phyloP scores from a whole-genome alignment of 1,140 invertebrate genomes.

The Drosophila pseudoananassae region DNA sequence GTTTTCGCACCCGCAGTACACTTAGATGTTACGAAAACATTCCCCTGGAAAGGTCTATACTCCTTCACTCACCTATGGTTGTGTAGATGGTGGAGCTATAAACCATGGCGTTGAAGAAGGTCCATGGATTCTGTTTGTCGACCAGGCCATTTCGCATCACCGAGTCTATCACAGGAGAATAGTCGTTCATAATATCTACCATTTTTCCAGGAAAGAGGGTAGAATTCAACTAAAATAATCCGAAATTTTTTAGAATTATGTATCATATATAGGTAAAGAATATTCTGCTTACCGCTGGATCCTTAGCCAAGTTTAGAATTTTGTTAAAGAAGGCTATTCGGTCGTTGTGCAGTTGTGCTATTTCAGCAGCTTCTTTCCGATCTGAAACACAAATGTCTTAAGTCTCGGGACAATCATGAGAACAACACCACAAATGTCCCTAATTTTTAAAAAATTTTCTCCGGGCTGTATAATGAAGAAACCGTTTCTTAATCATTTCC shows the following conservation, averaged over 20 bases:
- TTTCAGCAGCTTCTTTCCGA: background rate
- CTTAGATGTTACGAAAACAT: constrained; percentile 1
- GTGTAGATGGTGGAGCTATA: constrained; percentile 97
- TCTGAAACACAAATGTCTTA: constrained; percentile 9
- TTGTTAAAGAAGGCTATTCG: constrained; percentile 55
- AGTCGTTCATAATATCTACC: constrained; percentile 40
- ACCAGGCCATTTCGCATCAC: constrained; percentile 47
- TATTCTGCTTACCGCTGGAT: constrained; percentile 39
- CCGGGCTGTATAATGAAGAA: background rate
- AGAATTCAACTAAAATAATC: background rate
- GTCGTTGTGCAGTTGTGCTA: constrained; percentile 35
- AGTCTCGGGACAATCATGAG: no score
- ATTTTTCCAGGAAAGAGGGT: constrained; percentile 35
- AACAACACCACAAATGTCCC: no score
- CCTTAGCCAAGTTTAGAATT: constrained; percentile 27
- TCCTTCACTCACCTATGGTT: constrained; percentile 91
- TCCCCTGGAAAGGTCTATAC: background rate
- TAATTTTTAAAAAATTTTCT: no score
- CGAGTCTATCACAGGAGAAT: constrained; percentile 53
- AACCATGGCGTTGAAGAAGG: constrained; percentile 95
- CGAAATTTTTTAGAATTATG: background rate
- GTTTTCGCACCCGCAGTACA: constrained; percentile 37
- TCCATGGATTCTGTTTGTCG: constrained; percentile 88
- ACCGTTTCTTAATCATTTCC: constrained; percentile 52
- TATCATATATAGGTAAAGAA: background rate